Evolutionary conservation across 2,888 invertebrate genomes (phyloP).

Genomic region (Himalopsyche tibetana): DNA sequence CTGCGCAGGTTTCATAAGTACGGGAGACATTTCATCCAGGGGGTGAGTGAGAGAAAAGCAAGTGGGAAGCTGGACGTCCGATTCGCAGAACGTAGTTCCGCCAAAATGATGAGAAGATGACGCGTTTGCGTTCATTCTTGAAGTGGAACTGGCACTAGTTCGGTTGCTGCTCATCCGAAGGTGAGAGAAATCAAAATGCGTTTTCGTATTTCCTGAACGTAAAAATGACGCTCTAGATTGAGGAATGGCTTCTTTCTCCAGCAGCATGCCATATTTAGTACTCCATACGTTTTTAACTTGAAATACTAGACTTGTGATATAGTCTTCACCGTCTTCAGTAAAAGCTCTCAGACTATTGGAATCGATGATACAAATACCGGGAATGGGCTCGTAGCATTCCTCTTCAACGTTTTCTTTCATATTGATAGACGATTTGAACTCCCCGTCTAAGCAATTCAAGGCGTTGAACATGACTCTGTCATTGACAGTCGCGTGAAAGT

Average conservation of each 20-base stretch:
- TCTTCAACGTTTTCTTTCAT: conserved; percentile 76
- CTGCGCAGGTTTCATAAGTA: conserved; percentile 82
- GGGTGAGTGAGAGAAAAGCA: conserved; percentile 93
- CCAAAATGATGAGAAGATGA: conserved; percentile 56
- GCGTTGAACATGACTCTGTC: conserved; percentile 78
- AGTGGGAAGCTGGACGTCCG: conserved; percentile 82
- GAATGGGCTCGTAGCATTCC: conserved; percentile 76
- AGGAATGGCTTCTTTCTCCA: conserved; percentile 82
- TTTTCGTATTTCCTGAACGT: conserved; percentile 50
- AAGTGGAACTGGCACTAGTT: conserved; percentile 55
- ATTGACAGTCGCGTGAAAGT: conserved; percentile 75
- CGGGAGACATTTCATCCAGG: conserved; percentile 92
- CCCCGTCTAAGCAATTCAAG: conserved; percentile 74
- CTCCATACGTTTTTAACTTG: conserved; percentile 90
- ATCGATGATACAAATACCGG: conserved; percentile 86
- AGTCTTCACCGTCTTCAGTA: conserved; percentile 88
- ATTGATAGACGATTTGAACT: conserved; percentile 75
- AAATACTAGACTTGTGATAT: conserved; percentile 86
- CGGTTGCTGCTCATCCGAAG: conserved; percentile 52
- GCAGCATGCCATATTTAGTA: conserved; percentile 88
- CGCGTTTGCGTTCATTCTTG: conserved; percentile 44
- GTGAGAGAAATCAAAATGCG: conserved; percentile 45
- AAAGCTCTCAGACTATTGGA: conserved; percentile 86
- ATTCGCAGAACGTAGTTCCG: conserved; percentile 68
- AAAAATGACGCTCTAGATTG: conserved; percentile 68